Percentiles rank a stretch among this genome's conserved stretches.
Evolutionary conservation across 2,888 invertebrate species (phyloP).

Genomic region (Synergus gifuensis): DNA sequence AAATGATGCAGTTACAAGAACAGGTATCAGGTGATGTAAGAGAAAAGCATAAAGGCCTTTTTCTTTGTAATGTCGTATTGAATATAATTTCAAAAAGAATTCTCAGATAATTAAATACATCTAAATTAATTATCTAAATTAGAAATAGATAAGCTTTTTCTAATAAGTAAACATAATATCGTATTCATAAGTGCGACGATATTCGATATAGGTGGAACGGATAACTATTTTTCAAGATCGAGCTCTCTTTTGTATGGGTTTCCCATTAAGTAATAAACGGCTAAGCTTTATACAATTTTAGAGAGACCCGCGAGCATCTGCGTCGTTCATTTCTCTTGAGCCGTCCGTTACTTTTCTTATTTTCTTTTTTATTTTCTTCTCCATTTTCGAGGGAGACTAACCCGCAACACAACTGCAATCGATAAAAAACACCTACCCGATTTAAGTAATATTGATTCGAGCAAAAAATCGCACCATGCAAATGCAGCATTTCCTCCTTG

Average conservation of each 20-base stretch:
- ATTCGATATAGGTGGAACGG: slow-evolving; percentile 23
- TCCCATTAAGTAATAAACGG: slow-evolving; percentile 55
- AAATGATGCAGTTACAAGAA: slow-evolving; percentile 1
- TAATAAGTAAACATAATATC: not conserved
- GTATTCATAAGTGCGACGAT: slow-evolving; percentile 16
- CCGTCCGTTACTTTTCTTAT: not conserved
- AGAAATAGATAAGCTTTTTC: not conserved
- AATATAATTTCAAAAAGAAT: slow-evolving; percentile 32
- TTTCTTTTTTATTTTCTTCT: slow-evolving; percentile 34
- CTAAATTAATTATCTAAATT: not conserved
- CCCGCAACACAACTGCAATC: slow-evolving; percentile 1
- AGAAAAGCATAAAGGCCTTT: slow-evolving; percentile 12
- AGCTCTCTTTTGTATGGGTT: slow-evolving; percentile 18
- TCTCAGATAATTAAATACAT: slow-evolving; percentile 1
- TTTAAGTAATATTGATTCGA: slow-evolving; percentile 63
- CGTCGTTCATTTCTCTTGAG: slow-evolving; percentile 9
- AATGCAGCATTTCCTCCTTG: slow-evolving; percentile 45
- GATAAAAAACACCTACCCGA: slow-evolving; percentile 45
- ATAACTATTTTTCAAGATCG: slow-evolving; percentile 56
- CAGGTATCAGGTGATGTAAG: slow-evolving; percentile 8
- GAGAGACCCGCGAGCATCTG: slow-evolving; percentile 42
- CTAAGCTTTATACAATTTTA: slow-evolving; percentile 54
- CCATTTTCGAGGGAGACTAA: not conserved
- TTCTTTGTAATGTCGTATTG: slow-evolving; percentile 7
- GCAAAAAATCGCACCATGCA: slow-evolving; percentile 43